Percentiles rank a stretch among this genome's conserved stretches.
Conservation (phyloP, 2,113 vertebrate species). For the Sitta europaea region DNA sequence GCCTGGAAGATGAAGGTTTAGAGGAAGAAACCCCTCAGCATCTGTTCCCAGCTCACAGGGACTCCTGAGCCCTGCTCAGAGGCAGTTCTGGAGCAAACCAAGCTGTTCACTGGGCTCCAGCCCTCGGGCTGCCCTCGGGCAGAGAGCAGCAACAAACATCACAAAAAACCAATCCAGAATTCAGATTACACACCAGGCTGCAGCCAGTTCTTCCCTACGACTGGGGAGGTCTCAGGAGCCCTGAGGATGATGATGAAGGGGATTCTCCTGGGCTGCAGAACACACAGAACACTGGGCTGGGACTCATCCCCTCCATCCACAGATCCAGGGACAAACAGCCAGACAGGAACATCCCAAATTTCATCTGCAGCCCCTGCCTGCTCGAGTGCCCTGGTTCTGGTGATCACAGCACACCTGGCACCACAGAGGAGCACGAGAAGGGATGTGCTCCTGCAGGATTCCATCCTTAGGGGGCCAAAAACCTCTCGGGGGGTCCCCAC, state of each 20-base stretch:
- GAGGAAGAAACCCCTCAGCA: slow-evolving; percentile 43
- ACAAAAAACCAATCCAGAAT: neutral
- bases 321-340: neutral
- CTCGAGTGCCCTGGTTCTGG: rapidly evolving
- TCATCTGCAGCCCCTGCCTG: rapidly evolving
- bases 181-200: neutral
- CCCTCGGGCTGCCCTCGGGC: neutral
- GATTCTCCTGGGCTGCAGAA: neutral
- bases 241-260: neutral
- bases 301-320: neutral
- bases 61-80: slow-evolving; percentile 6
- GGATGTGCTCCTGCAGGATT: neutral
- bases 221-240: neutral
- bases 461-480: rapidly evolving
- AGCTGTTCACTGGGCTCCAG: neutral
- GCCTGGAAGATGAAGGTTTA: slow-evolving; percentile 25
- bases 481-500: rapidly evolving
- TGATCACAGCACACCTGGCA: rapidly evolving
- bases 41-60: slow-evolving; percentile 36
- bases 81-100: neutral
- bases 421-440: rapidly evolving
- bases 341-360: neutral
- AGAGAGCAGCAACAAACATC: slow-evolving; percentile 31
- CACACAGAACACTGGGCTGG: neutral
- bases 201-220: rapidly evolving